Evolutionary conservation across 2,797 vertebrate species (phyloP).

Genomic region (Channa striata): DNA sequence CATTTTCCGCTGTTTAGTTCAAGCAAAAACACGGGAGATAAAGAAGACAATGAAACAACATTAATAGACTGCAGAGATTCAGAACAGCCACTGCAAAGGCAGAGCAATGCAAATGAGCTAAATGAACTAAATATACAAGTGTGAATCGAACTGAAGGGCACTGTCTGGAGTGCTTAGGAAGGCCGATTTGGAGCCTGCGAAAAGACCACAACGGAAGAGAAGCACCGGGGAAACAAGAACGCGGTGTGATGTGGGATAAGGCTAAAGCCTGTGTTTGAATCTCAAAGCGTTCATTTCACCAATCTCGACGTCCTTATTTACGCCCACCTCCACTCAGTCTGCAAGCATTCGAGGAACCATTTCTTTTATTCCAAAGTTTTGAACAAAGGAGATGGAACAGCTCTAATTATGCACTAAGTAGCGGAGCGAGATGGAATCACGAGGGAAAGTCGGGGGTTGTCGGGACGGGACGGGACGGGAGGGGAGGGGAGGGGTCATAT

Average conservation of each 20-base stretch:
- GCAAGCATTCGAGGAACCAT: constrained; percentile 5
- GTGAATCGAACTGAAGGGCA: constrained; percentile 35
- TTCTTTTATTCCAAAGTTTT: constrained; percentile 51
- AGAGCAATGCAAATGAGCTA: neutral
- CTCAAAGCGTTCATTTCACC: constrained; percentile 34
- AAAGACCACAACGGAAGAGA: constrained; percentile 2
- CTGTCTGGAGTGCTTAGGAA: constrained; percentile 5
- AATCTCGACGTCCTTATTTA: constrained; percentile 21
- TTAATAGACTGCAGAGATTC: constrained; percentile 30
- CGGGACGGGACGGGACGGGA: no score
- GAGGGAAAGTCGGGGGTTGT: neutral
- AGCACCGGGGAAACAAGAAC: constrained; percentile 5
- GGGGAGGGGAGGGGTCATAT: constrained; percentile 41
- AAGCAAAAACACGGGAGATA: constrained; percentile 55
- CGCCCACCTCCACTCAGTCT: constrained; percentile 16
- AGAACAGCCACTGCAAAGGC: constrained; percentile 1
- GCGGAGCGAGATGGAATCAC: constrained; percentile 11
- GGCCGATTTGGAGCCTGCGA: constrained; percentile 15
- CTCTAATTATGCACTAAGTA: constrained; percentile 61
- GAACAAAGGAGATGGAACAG: constrained; percentile 19
- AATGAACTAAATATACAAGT: constrained; percentile 19
- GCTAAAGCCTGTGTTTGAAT: constrained; percentile 29
- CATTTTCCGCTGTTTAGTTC: constrained; percentile 50
- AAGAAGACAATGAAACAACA: constrained; percentile 17
- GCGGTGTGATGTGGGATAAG: neutral